phyloP scores from a whole-genome alignment of 1,140 invertebrate genomes.

The Goniozus legneri region DNA sequence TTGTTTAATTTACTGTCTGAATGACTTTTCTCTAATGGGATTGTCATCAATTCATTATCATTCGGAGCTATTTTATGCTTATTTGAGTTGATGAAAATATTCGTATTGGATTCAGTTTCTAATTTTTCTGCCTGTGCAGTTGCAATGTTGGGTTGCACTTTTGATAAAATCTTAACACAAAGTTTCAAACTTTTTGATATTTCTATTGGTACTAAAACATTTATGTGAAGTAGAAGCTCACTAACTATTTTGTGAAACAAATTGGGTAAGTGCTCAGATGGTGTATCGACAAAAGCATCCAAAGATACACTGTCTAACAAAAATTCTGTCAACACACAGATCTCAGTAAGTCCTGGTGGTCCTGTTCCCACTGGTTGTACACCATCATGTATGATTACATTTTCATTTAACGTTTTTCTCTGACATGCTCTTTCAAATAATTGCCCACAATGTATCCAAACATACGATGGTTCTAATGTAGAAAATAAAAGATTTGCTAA shows the following conservation, averaged over 20 bases:
- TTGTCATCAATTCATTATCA: conserved; percentile 34
- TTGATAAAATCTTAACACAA: conserved; percentile 73
- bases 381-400: conserved; percentile 21
- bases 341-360: conserved; percentile 61
- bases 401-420: conserved; percentile 29
- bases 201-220: conserved; percentile 61
- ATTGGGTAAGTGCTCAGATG: conserved; percentile 75
- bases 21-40: conserved; percentile 62
- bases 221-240: conserved; percentile 60
- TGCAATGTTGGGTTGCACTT: conserved; percentile 66
- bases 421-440: conserved; percentile 67
- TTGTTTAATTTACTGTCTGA: conserved; percentile 64
- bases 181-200: conserved; percentile 64
- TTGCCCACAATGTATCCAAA: conserved; percentile 80
- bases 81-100: conserved; percentile 14
- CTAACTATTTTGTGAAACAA: conserved; percentile 67
- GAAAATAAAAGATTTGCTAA: conserved; percentile 84
- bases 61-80: conserved; percentile 1
- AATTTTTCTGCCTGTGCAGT: conserved; percentile 29
- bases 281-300: conserved; percentile 76
- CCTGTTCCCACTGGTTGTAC: conserved; percentile 60
- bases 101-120: conserved; percentile 19
- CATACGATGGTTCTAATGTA: conserved; percentile 79
- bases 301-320: conserved; percentile 75
- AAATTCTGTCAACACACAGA: conserved; percentile 74